These are phyloP conservation scores for Gasterosteus aculeatus DNA, from an alignment of 2,113 vertebrate genomes.

Conservation along the genomic window DNA sequence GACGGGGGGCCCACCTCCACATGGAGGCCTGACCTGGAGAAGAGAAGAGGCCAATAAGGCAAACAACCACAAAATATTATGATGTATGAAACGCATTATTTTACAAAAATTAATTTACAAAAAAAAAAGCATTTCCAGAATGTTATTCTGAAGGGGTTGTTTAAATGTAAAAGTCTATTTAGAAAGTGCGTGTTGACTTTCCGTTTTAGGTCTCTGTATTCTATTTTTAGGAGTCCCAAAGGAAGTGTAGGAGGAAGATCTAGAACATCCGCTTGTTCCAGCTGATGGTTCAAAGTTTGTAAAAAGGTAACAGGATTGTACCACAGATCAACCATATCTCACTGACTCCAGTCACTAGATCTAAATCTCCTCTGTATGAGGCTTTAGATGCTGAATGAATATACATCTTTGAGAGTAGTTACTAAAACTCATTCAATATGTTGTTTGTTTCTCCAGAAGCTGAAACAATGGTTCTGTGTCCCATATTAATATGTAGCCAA, in stretches of 20 bases:
- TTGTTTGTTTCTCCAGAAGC: conserved; percentile 15
- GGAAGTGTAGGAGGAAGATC: conserved; percentile 35
- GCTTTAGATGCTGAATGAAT: not conserved
- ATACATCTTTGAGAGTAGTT: not conserved
- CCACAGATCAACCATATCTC: not conserved
- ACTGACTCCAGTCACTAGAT: not conserved
- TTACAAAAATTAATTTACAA: not conserved
- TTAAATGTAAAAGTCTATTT: not conserved
- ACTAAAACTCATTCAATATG: conserved; percentile 5
- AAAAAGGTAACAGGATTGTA: not conserved
- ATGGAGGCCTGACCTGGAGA: conserved; percentile 48
- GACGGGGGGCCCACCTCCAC: conserved; percentile 42
- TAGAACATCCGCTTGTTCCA: conserved; percentile 39
- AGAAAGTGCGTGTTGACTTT: conserved; percentile 16
- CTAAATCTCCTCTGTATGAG: not conserved
- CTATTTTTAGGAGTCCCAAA: conserved; percentile 55
- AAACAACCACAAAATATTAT: not conserved
- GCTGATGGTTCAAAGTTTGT: not conserved
- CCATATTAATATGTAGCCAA: conserved; percentile 23
- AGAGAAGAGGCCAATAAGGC: not conserved
- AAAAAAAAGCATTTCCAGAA: too few species aligned
- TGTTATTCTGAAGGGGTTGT: not conserved
- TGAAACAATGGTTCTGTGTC: conserved; percentile 21
- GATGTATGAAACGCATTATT: not conserved
- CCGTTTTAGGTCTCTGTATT: conserved; percentile 2